These are phyloP conservation scores for Catocala sponsa DNA, from an alignment of 2,888 invertebrate species.

Conservation along the genomic window DNA sequence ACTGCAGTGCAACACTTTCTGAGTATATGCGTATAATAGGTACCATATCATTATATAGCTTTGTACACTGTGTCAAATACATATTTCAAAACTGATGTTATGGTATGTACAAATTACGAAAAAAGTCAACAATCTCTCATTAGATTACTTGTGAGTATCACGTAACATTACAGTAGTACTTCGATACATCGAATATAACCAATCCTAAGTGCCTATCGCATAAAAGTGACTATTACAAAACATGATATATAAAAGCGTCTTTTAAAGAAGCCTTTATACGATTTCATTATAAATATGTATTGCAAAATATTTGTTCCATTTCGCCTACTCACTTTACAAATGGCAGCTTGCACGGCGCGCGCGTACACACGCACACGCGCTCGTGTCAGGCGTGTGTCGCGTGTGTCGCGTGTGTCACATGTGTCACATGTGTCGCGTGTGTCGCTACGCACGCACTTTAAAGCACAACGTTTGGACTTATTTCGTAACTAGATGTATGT, in stretches of 20 bases:
- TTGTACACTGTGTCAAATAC: neutral
- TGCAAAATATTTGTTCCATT: conserved; percentile 23
- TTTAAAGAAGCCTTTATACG: conserved; percentile 10
- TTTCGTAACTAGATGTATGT: neutral
- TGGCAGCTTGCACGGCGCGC: conserved; percentile 13
- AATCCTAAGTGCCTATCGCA: neutral
- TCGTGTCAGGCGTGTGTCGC: neutral
- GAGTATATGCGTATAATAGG: no score
- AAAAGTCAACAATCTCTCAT: conserved; percentile 2
- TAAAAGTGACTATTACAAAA: conserved; percentile 14
- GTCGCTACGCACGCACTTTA: conserved; percentile 5
- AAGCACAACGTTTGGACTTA: conserved; percentile 23
- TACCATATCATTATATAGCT: neutral
- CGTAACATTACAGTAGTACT: conserved; percentile 15
- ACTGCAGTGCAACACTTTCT: conserved; percentile 60
- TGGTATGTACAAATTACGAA: neutral
- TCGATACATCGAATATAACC: conserved; percentile 1
- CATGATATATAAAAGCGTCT: conserved; percentile 38
- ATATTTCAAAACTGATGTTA: neutral
- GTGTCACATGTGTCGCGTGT: neutral
- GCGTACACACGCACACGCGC: neutral
- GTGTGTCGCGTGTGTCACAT: neutral
- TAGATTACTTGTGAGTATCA: neutral
- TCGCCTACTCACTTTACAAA: conserved; percentile 18
- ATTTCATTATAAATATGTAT: conserved; percentile 6